phyloP scores from a whole-genome alignment of 2,113 vertebrate species.

The Cardinalis cardinalis region DNA sequence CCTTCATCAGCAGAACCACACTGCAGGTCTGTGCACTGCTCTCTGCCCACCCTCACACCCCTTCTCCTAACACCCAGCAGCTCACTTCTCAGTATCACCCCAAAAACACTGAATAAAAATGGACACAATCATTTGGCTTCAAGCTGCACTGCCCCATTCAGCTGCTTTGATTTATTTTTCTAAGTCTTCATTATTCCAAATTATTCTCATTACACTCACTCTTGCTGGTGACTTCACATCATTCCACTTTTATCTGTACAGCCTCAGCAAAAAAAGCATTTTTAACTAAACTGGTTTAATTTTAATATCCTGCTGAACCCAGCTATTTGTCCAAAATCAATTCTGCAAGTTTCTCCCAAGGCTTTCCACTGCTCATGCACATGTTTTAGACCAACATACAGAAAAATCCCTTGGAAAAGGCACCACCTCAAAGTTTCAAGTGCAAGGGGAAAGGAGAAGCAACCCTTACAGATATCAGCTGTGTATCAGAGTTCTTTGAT shows the following conservation, averaged over 20 bases:
- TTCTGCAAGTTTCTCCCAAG: neutral
- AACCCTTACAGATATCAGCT: neutral
- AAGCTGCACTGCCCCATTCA: neutral
- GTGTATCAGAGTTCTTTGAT: neutral
- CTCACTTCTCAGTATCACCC: neutral
- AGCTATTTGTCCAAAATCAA: neutral
- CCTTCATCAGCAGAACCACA: neutral
- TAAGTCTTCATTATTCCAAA: neutral
- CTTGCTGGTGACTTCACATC: neutral
- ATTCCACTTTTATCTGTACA: neutral
- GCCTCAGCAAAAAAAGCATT: neutral
- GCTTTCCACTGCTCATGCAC: neutral
- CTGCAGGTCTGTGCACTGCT: neutral
- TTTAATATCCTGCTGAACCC: neutral
- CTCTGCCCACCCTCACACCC: neutral
- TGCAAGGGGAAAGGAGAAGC: neutral
- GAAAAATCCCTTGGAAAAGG: neutral
- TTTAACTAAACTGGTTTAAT: neutral
- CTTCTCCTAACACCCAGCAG: neutral
- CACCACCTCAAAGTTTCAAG: neutral
- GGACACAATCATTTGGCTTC: neutral
- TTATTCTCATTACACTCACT: neutral
- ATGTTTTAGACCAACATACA: accelerated
- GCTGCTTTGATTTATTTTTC: neutral
- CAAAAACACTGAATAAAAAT: neutral